These are phyloP conservation scores for Thamnophis elegans DNA, from an alignment of 2,797 vertebrate genomes.

Conservation along the genomic window DNA sequence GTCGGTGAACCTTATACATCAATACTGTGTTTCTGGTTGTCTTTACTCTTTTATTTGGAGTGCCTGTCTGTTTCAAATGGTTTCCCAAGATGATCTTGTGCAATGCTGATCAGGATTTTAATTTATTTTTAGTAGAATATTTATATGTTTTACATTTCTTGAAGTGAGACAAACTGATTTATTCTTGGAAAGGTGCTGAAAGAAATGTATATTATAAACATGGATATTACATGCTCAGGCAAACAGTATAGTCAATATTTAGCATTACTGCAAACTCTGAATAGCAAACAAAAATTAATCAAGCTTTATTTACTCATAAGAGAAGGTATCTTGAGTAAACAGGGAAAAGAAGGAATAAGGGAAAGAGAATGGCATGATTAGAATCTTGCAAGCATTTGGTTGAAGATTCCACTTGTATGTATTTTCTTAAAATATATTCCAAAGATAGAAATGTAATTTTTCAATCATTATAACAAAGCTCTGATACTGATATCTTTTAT, in stretches of 20 bases:
- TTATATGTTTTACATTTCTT: background rate
- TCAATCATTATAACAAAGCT: background rate
- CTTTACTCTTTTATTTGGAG: background rate
- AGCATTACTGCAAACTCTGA: background rate
- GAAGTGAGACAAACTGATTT: background rate
- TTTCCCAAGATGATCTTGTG: background rate
- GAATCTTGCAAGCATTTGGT: background rate
- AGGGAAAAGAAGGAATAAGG: background rate
- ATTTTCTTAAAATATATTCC: background rate
- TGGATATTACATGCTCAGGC: background rate
- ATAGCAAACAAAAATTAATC: background rate
- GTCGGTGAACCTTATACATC: too few relatives aligned
- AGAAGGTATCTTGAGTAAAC: background rate
- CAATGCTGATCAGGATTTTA: background rate
- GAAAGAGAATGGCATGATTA: background rate
- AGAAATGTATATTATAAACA: background rate
- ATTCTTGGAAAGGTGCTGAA: background rate
- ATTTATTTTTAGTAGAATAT: background rate
- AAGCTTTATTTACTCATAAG: background rate
- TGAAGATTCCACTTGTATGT: background rate
- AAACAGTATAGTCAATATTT: background rate
- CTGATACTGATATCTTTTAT: background rate
- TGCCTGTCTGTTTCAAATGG: background rate
- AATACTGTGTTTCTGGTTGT: background rate
- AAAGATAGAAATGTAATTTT: background rate